Evolutionary conservation across 2,888 invertebrate genomes (phyloP).

Genomic region (Tipula lateralis): DNA sequence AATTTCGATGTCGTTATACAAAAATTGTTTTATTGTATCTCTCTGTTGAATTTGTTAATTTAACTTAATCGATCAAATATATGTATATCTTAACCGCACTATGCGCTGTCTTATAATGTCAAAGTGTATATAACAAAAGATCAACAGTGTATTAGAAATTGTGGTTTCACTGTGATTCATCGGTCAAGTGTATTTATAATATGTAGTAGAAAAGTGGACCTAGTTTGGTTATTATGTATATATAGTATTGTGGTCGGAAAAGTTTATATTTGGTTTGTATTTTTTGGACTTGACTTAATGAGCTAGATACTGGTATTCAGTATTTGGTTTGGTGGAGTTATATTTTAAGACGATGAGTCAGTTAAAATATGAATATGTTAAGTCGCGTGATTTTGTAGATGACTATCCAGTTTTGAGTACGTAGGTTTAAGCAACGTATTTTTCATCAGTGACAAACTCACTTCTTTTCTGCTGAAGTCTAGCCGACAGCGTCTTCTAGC

Average conservation of each 20-base stretch:
- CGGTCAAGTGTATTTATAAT: neutral
- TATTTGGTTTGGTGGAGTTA: neutral
- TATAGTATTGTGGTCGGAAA: neutral
- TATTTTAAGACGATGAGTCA: neutral
- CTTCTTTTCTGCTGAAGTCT: no score
- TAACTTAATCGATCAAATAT: neutral
- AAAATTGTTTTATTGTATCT: neutral
- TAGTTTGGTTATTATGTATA: neutral
- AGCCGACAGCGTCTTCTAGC: no score
- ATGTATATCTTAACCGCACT: neutral
- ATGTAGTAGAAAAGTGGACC: neutral
- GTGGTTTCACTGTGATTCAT: neutral
- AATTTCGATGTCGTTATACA: neutral
- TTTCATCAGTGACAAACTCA: no score
- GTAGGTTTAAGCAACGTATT: no score
- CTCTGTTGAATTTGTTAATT: neutral
- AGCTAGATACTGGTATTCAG: neutral
- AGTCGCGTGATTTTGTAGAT: no score
- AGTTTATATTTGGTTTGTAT: neutral
- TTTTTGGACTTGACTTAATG: neutral
- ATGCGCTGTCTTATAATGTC: neutral
- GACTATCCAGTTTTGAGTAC: no score
- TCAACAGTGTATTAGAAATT: neutral
- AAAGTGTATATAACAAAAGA: neutral
- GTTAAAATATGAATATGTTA: neutral